Percentiles rank a stretch among this genome's conserved stretches.
phyloP scores from a whole-genome alignment of 2,113 vertebrate genomes.

The Phasianus colchicus region DNA sequence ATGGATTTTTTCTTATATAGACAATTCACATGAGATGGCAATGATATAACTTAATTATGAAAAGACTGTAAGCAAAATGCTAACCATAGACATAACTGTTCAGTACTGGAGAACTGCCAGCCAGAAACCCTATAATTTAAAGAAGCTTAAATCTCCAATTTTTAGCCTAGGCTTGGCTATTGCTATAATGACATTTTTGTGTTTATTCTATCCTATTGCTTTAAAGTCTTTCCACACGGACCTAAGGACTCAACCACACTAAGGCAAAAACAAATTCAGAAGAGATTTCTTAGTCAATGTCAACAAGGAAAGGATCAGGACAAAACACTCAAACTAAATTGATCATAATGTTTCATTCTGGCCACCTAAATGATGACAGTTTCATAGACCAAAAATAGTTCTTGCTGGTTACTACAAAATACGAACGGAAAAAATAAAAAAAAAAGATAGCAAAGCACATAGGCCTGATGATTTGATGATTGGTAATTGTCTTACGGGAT shows the following conservation, averaged over 20 bases:
- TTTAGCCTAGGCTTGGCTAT: background rate
- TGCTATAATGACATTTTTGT: background rate
- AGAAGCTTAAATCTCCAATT: background rate
- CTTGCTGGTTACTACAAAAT: background rate
- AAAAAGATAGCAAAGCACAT: background rate
- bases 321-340: background rate
- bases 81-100: background rate
- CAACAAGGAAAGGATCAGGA: accelerated
- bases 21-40: slow-evolving; percentile 12
- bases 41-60: slow-evolving; percentile 26
- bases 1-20: background rate
- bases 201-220: background rate
- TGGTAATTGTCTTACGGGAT: background rate
- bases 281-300: background rate
- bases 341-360: background rate
- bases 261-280: background rate
- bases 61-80: background rate
- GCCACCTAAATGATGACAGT: background rate
- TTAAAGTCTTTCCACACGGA: accelerated
- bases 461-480: background rate
- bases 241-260: background rate
- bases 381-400: background rate
- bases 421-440: background rate
- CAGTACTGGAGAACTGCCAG: slow-evolving; percentile 3
- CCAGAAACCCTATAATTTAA: background rate